These are phyloP conservation scores for Vanessa cardui DNA, from an alignment of 2,888 invertebrate species.

Conservation along the genomic window DNA sequence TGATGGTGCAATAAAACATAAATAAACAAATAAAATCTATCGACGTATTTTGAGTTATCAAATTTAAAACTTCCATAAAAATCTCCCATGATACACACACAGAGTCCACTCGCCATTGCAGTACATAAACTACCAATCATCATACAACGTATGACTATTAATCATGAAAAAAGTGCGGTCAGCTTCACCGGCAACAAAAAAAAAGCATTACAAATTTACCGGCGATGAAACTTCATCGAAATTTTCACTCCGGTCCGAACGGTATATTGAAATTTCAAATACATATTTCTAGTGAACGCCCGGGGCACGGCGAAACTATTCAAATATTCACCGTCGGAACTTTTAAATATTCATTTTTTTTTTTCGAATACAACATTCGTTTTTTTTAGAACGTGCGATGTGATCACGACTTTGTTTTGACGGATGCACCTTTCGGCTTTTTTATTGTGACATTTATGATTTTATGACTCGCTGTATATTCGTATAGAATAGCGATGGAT, in stretches of 20 bases:
- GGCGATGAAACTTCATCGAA: constrained; percentile 48
- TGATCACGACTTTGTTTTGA: constrained; percentile 17
- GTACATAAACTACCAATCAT: neutral
- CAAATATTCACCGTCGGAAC: constrained; percentile 56
- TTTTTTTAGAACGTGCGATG: constrained; percentile 28
- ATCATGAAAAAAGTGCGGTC: constrained; percentile 37
- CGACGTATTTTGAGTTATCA: too few species aligned
- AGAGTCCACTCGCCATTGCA: neutral
- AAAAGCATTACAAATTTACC: constrained; percentile 52
- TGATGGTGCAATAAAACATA: too few species aligned
- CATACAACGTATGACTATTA: constrained; percentile 13
- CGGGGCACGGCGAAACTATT: constrained; percentile 55
- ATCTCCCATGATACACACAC: too few species aligned
- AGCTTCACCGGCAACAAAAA: constrained; percentile 18
- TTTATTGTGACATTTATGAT: neutral
- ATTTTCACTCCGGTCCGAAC: constrained; percentile 44
- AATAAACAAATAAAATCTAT: too few species aligned
- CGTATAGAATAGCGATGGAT: too few species aligned
- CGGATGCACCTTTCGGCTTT: neutral
- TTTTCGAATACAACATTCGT: constrained; percentile 42
- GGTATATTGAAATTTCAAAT: constrained; percentile 60
- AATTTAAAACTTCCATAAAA: too few species aligned
- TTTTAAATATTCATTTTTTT: constrained; percentile 53
- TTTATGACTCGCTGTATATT: neutral
- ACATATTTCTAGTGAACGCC: constrained; percentile 61